Evolutionary conservation across 1,140 invertebrate species (phyloP), one percentile per base, ranked within the genome.

Genomic region (Palaemon carinicauda): DNA sequence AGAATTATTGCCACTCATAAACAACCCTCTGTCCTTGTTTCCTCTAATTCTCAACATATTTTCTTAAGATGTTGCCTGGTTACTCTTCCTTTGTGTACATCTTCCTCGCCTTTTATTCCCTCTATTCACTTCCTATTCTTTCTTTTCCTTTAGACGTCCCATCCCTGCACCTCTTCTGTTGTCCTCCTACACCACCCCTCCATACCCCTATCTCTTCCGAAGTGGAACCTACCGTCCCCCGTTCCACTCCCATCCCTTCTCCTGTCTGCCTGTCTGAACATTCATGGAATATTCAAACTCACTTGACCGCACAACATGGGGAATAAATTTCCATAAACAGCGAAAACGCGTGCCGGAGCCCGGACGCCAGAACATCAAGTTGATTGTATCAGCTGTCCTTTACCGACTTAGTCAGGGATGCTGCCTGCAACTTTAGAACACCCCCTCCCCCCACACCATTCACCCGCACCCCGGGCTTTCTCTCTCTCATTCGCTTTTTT

Each of bases 231-330:
- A 41, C 33, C 71, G n/a, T 52, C 21, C 56, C 31, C 75, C 17
- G 33, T 51, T 56, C 21, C 41, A 9, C 54, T 60, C 14, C 27
- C 29, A 3, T 24, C 27, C 10, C 24, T n/a, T 27, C 14, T 31
- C 12, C 19, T 29, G 82, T 24, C 74, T 71, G 65, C 50, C 77
- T 86, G 79, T 80, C 77, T 86, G 77, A 79, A 86, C 83, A 86
- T 86, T 80, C 83, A 86, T 86, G 83, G 83, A 86, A 86, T 86
- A 86, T 86, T 86, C 83, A 86, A 86, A 85, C 83, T 53, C 83
- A 85, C 83, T 85, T 85, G 83, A 85, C 83, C 83, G 75, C 83
- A 85, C 83, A 85, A 85, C 83, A 85, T 85, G 83, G 83, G 33
- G 83, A 79, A 85, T 85, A 85, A 69, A 85, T 85, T 85, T 79